These are phyloP conservation scores for Elgaria multicarinata DNA, from an alignment of 2,113 vertebrate species.

Conservation along the genomic window DNA sequence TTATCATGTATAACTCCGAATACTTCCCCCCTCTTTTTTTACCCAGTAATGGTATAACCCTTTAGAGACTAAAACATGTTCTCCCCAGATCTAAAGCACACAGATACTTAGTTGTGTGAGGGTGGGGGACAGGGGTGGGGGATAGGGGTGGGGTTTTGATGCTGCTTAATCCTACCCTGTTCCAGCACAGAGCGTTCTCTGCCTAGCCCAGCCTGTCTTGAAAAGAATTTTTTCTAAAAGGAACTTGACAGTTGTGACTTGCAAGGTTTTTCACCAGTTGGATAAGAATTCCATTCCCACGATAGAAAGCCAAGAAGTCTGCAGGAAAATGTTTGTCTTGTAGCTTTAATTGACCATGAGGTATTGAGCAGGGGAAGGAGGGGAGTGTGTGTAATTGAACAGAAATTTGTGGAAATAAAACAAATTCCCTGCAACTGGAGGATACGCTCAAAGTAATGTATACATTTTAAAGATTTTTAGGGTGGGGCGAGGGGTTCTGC, in stretches of 20 bases:
- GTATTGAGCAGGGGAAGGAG: slow-evolving; percentile 7
- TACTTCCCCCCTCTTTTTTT: neutral
- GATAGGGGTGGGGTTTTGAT: neutral
- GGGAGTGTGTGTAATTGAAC: neutral
- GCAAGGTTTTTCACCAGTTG: slow-evolving; percentile 32
- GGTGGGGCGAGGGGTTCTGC: neutral
- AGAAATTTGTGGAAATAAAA: neutral
- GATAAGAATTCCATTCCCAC: slow-evolving; percentile 38
- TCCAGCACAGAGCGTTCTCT: neutral
- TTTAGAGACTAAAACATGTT: neutral
- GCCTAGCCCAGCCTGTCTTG: slow-evolving; percentile 31
- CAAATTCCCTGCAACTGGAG: neutral
- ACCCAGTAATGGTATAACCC: neutral
- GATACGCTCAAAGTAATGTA: neutral
- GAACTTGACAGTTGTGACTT: slow-evolving; percentile 53
- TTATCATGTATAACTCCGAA: no score
- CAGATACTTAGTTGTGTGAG: neutral
- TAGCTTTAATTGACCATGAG: neutral
- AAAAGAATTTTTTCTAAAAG: slow-evolving; percentile 37
- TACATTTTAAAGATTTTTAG: neutral
- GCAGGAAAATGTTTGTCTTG: slow-evolving; percentile 32
- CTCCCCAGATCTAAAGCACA: neutral
- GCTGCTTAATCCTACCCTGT: neutral
- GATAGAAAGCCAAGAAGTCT: slow-evolving; percentile 54
- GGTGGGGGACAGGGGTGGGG: no score